Conservation (phyloP, 2,113 vertebrate genomes). For the Trematomus loennbergii region DNA sequence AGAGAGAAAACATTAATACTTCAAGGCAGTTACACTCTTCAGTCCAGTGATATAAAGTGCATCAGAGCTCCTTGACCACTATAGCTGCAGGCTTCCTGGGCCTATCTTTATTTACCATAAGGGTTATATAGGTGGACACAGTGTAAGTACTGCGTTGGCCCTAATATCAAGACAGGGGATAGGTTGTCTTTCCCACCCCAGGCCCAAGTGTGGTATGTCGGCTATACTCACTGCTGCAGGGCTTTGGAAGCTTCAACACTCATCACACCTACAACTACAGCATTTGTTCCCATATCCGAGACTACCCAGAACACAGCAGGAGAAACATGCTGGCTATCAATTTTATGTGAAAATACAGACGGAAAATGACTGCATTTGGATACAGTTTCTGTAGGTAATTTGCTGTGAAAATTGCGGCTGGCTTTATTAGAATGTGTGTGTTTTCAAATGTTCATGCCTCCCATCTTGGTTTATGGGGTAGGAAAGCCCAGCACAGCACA, state of each 20-base stretch:
- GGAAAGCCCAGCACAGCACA: background rate
- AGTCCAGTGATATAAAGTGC: constrained; percentile 50
- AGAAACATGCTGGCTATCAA: constrained; percentile 61
- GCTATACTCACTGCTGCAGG: constrained; percentile 31
- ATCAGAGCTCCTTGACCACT: constrained; percentile 65
- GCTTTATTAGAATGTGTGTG: constrained; percentile 64
- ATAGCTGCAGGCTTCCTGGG: constrained; percentile 52
- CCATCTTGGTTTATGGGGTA: constrained; percentile 58
- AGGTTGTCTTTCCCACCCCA: constrained; percentile 32
- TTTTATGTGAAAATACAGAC: constrained; percentile 72
- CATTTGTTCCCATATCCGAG: constrained; percentile 40
- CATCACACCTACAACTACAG: constrained; percentile 39
- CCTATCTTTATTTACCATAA: constrained; percentile 59
- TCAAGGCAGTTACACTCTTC: constrained; percentile 34
- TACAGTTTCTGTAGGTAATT: constrained; percentile 61
- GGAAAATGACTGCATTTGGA: constrained; percentile 72
- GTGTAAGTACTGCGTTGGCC: constrained; percentile 68
- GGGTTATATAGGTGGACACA: constrained; percentile 52
- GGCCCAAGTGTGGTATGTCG: constrained; percentile 23
- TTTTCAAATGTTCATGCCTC: constrained; percentile 65
- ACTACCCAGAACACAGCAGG: constrained; percentile 33
- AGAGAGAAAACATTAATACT: background rate
- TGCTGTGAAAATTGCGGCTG: constrained; percentile 54
- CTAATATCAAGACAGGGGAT: constrained; percentile 28
- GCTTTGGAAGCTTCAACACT: constrained; percentile 13